phyloP scores from a whole-genome alignment of 2,113 vertebrate genomes.

The Zingel zingel region DNA sequence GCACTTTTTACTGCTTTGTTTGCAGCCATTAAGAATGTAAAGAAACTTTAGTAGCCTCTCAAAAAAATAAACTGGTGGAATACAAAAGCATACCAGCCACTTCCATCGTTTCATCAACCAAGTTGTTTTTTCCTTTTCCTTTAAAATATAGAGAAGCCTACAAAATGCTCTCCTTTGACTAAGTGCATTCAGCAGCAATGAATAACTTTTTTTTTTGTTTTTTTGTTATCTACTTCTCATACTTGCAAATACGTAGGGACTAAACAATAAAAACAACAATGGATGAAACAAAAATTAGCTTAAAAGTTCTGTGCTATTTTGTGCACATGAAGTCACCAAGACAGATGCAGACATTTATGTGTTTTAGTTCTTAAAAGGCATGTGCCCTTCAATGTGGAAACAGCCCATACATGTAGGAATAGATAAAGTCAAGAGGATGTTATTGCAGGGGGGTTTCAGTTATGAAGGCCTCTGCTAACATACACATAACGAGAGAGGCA shows the following conservation, averaged over 20 bases:
- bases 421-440: constrained; percentile 12
- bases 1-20: neutral
- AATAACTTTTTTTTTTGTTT: neutral
- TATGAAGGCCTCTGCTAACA: neutral
- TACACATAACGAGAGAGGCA: neutral
- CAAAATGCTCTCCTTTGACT: neutral
- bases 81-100: neutral
- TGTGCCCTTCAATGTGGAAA: neutral
- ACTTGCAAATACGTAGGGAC: neutral
- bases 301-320: neutral
- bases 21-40: neutral
- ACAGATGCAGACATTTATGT: neutral
- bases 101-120: neutral
- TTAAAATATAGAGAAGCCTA: neutral
- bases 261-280: neutral
- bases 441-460: neutral
- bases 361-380: neutral
- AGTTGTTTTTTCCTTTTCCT: neutral
- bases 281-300: neutral
- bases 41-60: neutral
- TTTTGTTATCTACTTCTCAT: neutral
- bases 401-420: neutral
- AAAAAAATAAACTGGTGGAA: neutral
- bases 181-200: neutral
- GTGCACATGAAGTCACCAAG: neutral